Evolutionary conservation across 30 jellyfish, hydroid and myxozoan species (phyloP), one percentile per base, ranked within the genome.

Genomic region (Rhopilema esculentum): DNA sequence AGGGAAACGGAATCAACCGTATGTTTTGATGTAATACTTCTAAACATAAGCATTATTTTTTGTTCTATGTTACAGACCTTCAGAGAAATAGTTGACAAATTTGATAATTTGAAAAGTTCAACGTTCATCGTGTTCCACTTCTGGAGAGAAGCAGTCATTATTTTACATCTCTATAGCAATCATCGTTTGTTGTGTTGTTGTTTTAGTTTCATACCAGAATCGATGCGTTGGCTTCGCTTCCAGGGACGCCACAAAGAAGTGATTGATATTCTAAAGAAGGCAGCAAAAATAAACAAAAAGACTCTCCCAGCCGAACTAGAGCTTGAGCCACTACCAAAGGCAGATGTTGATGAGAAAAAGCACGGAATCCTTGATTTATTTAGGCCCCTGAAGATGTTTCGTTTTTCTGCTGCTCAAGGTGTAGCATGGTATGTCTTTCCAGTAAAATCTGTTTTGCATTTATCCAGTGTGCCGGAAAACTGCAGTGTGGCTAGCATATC

Each of bases 221-320:
- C 98, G 62, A 62, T 92, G 17, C 94, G 98, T n/a, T 92, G 98
- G 98, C 50, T 92, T 16, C 88, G 89, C 49, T 32, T 92, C 24
- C 72, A 84, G 17, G 89, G 89, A 27, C 84, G 75, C 31, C 65
- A 52, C 21, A 23, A 50, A n/a, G 90, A 92, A 29, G 88, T 80
- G 23, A 26, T 16, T 31, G 61, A 21, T 9, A 24, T 66, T 48
- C 26, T 92, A 17, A 74, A 81, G 16, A 79, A 68, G 40, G 87
- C 87, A 24, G 97, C 96, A 61, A 49, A 72, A 8, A 62, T 82
- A 26, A 92, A 86, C 90, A 88, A 85, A 23, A 77, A 79, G 64
- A 29, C 32, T 24, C 49, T 80, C 18, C 73, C 75, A 6, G 80
- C 25, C 25, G 25, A 73, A 17, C 29, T 79, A 1, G 32, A 80